A percentile compares a stretch with the other conserved stretches of the same genome.
These are phyloP conservation scores for Diceros bicornis DNA, from an alignment of 2,797 vertebrate species.

Conservation along the genomic window DNA sequence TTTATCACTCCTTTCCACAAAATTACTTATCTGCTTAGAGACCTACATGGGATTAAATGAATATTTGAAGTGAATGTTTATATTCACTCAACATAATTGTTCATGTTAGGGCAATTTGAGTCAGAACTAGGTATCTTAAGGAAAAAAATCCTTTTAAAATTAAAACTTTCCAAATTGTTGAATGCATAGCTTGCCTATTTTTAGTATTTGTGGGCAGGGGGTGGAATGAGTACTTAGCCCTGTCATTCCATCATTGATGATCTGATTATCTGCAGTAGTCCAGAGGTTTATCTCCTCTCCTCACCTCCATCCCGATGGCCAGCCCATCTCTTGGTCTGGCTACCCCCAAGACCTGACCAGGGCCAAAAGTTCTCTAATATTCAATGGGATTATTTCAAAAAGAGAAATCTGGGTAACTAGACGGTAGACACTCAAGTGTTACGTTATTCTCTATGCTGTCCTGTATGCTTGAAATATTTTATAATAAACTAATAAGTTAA, in stretches of 20 bases:
- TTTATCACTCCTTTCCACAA: not conserved
- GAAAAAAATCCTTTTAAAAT: constrained; percentile 23
- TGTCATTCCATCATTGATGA: not conserved
- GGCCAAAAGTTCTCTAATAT: not conserved
- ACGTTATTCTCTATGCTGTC: not conserved
- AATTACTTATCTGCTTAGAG: constrained; percentile 42
- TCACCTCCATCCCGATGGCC: not conserved
- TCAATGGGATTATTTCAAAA: constrained; percentile 15
- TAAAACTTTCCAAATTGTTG: not conserved
- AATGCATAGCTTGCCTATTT: constrained; percentile 21
- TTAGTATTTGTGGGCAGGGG: not conserved
- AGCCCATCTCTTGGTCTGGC: not conserved
- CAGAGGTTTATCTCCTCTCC: not conserved
- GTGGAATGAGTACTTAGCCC: not conserved
- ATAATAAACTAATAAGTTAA: not conserved
- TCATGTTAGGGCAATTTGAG: not conserved
- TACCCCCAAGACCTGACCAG: not conserved
- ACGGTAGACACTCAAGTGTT: not conserved
- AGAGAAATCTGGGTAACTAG: not conserved
- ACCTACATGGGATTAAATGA: constrained; percentile 52
- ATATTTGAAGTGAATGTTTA: constrained; percentile 68
- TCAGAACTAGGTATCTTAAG: constrained; percentile 29
- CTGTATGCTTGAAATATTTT: constrained; percentile 14
- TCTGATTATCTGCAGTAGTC: not conserved
- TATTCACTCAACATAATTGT: constrained; percentile 53